Base-by-base conservation (phyloP, 2,888 invertebrate genomes). In the Epinotia demarniana region DNA sequence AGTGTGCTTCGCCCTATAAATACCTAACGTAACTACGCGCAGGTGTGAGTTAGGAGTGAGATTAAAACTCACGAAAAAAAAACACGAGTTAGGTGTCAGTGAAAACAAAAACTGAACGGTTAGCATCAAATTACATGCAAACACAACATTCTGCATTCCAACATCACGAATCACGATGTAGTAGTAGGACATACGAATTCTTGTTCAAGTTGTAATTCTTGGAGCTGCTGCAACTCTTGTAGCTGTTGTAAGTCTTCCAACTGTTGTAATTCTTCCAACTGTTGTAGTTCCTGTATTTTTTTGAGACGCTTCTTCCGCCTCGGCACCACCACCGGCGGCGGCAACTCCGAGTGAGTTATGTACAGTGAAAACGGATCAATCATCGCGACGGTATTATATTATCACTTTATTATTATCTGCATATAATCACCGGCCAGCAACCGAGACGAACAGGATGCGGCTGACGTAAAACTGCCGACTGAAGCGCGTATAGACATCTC, bases 321-420 rank as follows among this genome's bases (percentile, higher is more conserved):
- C 43, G 94, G 93, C 55, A 93, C 87, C 64, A 93, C 87, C 66
- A 92, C 83, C 49, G 93, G 93, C 70, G 94, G 93, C 73, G 92
- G 87, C 77, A 93, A 79, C 77, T 93, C 93, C 57, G 89, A 86
- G 77, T 88, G 89, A 72, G 90, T 90, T 80, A 93, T 93, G 77
- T 94, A 94, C 92, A 93, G 88, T 78, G 91, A 87, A 82, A 92
- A 93, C 79, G 91, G 92, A 87, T 94, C 93, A 92, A 92, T 90
- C 77, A 77, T 78, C 78, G 78, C 79, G 77, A 77, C 79, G 81
- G 82, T 67, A 79, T 79, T 84, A 83, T 80, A 85, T 81, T 82
- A 87, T 85, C 84, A 82, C 81, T 84, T 84, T 80, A 85, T 84
- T 80, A 81, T 79, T 67, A 68, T 68, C 49, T 58, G 33, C 62